Evolutionary conservation across 2,113 vertebrate species (phyloP).

Genomic region (Pheucticus melanocephalus): DNA sequence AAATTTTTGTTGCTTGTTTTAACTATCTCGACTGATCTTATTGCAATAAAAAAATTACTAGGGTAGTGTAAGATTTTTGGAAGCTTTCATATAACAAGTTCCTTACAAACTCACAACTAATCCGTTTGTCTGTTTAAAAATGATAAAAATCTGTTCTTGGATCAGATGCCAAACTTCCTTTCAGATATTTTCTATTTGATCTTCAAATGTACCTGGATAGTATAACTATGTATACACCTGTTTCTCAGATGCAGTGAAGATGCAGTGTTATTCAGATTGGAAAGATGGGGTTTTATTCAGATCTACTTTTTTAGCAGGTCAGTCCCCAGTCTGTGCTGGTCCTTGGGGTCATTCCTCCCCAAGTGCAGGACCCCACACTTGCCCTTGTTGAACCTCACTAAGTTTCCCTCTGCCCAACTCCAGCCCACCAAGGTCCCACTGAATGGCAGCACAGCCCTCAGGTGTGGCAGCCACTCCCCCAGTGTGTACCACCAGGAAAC

Average conservation of each 20-base stretch:
- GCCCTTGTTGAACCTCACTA: not conserved
- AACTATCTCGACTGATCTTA: not conserved
- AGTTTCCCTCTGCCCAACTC: not conserved
- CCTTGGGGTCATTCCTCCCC: not conserved
- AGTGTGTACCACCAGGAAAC: not conserved
- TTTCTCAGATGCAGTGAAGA: not conserved
- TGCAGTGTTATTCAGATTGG: not conserved
- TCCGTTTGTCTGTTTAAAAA: not conserved
- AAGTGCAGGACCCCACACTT: not conserved
- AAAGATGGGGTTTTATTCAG: not conserved
- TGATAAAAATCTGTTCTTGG: not conserved
- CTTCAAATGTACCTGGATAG: not conserved
- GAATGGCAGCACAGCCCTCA: not conserved
- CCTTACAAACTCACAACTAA: not conserved
- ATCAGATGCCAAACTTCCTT: not conserved
- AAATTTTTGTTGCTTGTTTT: conserved; percentile 1
- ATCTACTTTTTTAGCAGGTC: not conserved
- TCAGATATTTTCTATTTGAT: not conserved
- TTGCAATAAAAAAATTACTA: not conserved
- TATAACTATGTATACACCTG: not conserved
- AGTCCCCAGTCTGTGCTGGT: not conserved
- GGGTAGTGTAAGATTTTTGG: not conserved
- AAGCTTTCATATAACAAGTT: not conserved
- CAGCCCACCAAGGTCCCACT: not conserved
- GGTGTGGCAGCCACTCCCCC: not conserved